These are phyloP conservation scores for Microtus pennsylvanicus DNA, from an alignment of 2,113 vertebrate species.

Conservation along the genomic window DNA sequence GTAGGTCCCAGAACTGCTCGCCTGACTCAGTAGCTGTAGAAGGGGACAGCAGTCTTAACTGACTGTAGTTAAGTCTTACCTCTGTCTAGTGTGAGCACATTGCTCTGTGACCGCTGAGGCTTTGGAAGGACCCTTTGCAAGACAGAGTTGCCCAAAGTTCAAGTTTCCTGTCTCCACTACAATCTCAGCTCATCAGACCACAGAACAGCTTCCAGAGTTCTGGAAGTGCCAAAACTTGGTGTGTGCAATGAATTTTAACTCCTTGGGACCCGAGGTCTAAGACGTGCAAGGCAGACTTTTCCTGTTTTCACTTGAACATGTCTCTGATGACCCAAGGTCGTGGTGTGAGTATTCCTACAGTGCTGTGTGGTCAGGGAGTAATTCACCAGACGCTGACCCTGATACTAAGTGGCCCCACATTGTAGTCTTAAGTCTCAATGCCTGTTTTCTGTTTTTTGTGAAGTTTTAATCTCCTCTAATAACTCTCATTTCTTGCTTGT, in stretches of 20 bases:
- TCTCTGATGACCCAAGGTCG: not conserved
- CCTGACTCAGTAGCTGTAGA: not conserved
- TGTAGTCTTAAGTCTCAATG: not conserved
- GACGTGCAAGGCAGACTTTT: not conserved
- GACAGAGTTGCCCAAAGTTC: not conserved
- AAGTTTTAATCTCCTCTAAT: not conserved
- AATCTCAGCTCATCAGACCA: not conserved
- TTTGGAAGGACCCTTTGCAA: not conserved
- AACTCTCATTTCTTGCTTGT: slow-evolving; percentile 2
- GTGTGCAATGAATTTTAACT: not conserved
- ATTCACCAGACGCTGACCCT: not conserved
- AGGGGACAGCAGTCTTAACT: not conserved
- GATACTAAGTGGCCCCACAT: not conserved
- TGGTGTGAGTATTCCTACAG: not conserved
- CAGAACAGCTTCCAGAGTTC: not conserved
- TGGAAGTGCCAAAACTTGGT: not conserved
- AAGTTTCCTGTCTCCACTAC: not conserved
- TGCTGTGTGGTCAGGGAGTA: not conserved
- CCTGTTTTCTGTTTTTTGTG: slow-evolving; percentile 37
- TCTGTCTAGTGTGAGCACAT: not conserved
- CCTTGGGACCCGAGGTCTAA: not conserved
- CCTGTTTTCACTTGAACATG: not conserved
- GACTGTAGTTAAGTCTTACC: not conserved
- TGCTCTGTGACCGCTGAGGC: not conserved
- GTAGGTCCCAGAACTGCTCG: not conserved